phyloP scores from a whole-genome alignment of 2,888 invertebrate genomes.

The Oxystoma pomonae region DNA sequence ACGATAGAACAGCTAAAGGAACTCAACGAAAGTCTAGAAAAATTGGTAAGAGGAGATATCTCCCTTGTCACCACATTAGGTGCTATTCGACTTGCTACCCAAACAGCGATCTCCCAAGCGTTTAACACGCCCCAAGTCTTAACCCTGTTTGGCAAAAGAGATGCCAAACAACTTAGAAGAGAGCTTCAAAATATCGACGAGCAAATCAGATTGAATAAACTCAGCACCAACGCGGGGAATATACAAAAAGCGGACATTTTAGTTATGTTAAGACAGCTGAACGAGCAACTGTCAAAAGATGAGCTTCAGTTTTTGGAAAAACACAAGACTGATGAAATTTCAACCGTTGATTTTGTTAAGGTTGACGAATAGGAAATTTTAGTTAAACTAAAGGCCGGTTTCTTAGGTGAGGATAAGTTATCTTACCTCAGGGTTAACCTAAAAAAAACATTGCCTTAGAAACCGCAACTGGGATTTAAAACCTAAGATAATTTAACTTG shows the following conservation, averaged over 20 bases:
- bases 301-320: constrained; percentile 52
- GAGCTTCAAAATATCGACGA: constrained; percentile 56
- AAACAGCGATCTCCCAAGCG: constrained; percentile 68
- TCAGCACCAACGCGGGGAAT: constrained; percentile 48
- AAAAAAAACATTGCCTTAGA: too few species aligned
- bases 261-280: constrained; percentile 50
- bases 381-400: too few species aligned
- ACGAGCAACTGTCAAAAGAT: constrained; percentile 49
- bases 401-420: too few species aligned
- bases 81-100: constrained; percentile 64
- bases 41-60: constrained; percentile 63
- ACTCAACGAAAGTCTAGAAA: constrained; percentile 59
- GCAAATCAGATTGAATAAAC: constrained; percentile 59
- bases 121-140: constrained; percentile 74
- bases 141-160: constrained; percentile 65
- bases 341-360: constrained; percentile 47
- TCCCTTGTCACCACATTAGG: constrained; percentile 62
- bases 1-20: constrained; percentile 69
- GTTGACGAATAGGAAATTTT: constrained; percentile 47
- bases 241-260: constrained; percentile 49
- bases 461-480: too few species aligned
- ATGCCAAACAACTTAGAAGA: constrained; percentile 61
- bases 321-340: constrained; percentile 43
- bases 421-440: too few species aligned
- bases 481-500: too few species aligned